Base-by-base conservation (phyloP, 2,888 invertebrate species). In the Oligia latruncula region DNA sequence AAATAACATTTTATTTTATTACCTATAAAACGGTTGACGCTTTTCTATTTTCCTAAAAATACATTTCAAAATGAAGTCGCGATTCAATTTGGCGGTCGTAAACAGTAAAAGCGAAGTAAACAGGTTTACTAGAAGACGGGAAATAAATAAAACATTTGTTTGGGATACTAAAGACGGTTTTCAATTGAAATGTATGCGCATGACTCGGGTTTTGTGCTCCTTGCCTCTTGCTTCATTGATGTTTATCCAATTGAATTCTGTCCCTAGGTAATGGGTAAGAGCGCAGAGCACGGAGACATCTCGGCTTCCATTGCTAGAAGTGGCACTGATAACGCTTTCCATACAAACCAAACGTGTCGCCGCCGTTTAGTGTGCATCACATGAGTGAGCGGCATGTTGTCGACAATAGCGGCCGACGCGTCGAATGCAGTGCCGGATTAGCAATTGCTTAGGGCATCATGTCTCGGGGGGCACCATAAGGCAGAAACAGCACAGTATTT, bases 61-160 rank as follows among this genome's bases (percentile, higher is more conserved):
- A 68, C 66, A 81, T 81, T 88, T 87, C 73, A 84, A 80, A 81
- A 80, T 81, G 65, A 64, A 49, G 74, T 52, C 58, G 79, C 74
- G 80, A 86, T 84, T 83, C 74, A 86, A 87, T 88, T 87, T 77
- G 67, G 73, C 46, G 74, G 66, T 83, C 88, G 78, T 87, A 83
- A 88, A 82, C 78, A 62, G 58, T 84, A 70, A 74, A 73, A 77
- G 74, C 46, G 46, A 66, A 79, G 66, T 79, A 77, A 85, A 79
- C 77, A 68, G 65, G 58, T 79, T 78, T 78, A 62, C 66, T 67
- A 67, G 35, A 67, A 58, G 46, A 65, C 35, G 64, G 13, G 35
- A 77, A 68, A 64, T 82, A 82, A 77, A 79, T 85, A 85, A 85
- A 82, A 78, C 76, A 85, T 82, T 78, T 64, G 4, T 68, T 76